phyloP scores from a whole-genome alignment of 2,888 invertebrate species.

The Drosophila formosana region DNA sequence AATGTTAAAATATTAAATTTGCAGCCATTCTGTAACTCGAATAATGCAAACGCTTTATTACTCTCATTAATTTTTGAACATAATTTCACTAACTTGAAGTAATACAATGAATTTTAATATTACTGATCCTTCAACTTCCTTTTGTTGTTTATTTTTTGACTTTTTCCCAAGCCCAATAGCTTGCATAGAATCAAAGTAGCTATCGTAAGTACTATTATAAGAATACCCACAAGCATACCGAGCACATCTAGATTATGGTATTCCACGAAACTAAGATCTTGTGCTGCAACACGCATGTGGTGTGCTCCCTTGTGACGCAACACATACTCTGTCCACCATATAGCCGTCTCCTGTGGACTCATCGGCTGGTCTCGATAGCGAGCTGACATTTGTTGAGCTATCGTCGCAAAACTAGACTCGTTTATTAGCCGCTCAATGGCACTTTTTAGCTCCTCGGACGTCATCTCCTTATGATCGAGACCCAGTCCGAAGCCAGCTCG shows the following conservation, averaged over 20 bases:
- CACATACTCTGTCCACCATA: conserved; percentile 84
- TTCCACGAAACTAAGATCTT: conserved; percentile 78
- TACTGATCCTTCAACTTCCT: conserved; percentile 38
- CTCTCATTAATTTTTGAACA: neutral
- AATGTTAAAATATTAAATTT: too few species aligned
- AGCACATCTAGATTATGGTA: conserved; percentile 82
- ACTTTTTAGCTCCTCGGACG: conserved; percentile 70
- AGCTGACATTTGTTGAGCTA: conserved; percentile 66
- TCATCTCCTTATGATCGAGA: conserved; percentile 82
- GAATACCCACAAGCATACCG: conserved; percentile 57
- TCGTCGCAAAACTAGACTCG: conserved; percentile 58
- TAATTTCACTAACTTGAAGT: too few species aligned
- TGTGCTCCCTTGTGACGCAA: conserved; percentile 82
- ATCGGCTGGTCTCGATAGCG: conserved; percentile 82
- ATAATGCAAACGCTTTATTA: neutral
- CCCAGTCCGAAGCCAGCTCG: conserved; percentile 84
- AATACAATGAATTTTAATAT: neutral
- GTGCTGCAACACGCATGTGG: conserved; percentile 81
- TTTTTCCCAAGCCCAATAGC: neutral
- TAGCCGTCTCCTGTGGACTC: conserved; percentile 77
- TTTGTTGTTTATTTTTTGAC: neutral
- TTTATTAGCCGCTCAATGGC: conserved; percentile 65
- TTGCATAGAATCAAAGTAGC: neutral
- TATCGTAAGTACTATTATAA: conserved; percentile 16
- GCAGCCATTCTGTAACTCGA: neutral